A percentile compares a stretch with the other conserved stretches of the same genome.
phyloP scores from a whole-genome alignment of 2,888 invertebrate genomes.

The Byasa hedistus region DNA sequence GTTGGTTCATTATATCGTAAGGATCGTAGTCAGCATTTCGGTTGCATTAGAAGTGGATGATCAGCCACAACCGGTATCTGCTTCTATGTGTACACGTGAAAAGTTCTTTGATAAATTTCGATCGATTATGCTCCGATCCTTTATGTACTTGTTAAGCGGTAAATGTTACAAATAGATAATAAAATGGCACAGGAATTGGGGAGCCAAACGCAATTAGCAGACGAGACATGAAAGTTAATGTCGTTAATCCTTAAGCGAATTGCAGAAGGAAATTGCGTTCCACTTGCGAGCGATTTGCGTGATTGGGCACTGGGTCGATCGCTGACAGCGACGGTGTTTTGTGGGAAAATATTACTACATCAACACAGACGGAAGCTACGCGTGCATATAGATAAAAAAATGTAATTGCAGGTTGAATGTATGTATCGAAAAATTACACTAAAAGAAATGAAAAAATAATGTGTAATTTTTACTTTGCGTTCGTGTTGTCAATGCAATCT shows the following conservation, averaged over 20 bases:
- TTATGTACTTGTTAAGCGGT: conserved; percentile 32
- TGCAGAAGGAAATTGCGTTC: conserved; percentile 69
- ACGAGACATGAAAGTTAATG: conserved; percentile 73
- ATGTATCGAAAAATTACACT: neutral
- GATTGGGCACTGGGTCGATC: conserved; percentile 69
- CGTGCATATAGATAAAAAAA: conserved; percentile 25
- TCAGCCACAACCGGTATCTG: too few species aligned
- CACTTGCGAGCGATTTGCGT: conserved; percentile 60
- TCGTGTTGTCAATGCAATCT: too few species aligned
- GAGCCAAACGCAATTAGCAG: conserved; percentile 66
- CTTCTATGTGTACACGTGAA: too few species aligned
- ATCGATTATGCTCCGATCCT: conserved; percentile 32
- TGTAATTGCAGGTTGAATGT: neutral
- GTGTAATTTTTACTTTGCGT: too few species aligned
- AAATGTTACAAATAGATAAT: conserved; percentile 51
- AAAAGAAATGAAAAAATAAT: neutral
- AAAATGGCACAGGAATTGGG: conserved; percentile 60
- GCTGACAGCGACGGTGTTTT: conserved; percentile 35
- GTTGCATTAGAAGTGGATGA: too few species aligned
- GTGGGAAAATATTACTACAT: conserved; percentile 22
- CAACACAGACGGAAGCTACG: conserved; percentile 14
- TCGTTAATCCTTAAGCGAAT: conserved; percentile 69
- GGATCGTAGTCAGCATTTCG: too few species aligned
- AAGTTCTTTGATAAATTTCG: neutral
- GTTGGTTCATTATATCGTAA: too few species aligned